Evolutionary conservation across 2,113 vertebrate genomes (phyloP), one percentile per base, ranked within the genome.

Genomic region (Crotalus helleri): DNA sequence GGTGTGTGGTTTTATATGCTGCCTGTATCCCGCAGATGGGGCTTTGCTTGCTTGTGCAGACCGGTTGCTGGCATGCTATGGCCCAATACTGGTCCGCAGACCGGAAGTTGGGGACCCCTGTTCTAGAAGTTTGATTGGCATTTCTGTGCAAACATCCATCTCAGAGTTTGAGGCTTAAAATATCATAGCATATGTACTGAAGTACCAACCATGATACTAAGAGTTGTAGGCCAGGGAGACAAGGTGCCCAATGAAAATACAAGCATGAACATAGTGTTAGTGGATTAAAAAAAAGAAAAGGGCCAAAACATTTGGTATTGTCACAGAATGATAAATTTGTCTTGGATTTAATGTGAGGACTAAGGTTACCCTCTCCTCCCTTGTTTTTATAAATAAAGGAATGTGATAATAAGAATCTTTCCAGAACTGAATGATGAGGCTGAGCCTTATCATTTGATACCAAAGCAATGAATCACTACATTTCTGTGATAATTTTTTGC

Each of bases 361-460:
- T 53, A 81, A 33, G 46, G 53, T 81, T 46, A 87, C 90, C 51
- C 29, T 0, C 69, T 26, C n/a, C 9, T 55, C 39, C 29, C 12
- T 89, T 54, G 24, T 93, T 87, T 88, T 57, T 87, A 86, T 90
- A 93, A 81, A 81, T 81, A 81, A 89, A 86, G 69, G 49, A 89
- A 21, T 54, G 3, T 92, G 87, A 53, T 90, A n/a, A 55, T 90
- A 10, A 39, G 58, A 26, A 19, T 49, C 89, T 49, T 86, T 90
- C 21, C 81, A 24, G 81, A 92, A 94, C 24, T 86, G 74, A 87
- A 85, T 90, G 51, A 86, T 87, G 24, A 87, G 87, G 26, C 90
- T 94, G 85, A 91, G 58, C 57, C 23, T 46, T 69, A 51, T 39
- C 51, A 90, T 90, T 92, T 87, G 64, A 87, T 89, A 90, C 21